Evolutionary conservation across 2,888 invertebrate genomes (phyloP).

Genomic region (Pandemis corylana): DNA sequence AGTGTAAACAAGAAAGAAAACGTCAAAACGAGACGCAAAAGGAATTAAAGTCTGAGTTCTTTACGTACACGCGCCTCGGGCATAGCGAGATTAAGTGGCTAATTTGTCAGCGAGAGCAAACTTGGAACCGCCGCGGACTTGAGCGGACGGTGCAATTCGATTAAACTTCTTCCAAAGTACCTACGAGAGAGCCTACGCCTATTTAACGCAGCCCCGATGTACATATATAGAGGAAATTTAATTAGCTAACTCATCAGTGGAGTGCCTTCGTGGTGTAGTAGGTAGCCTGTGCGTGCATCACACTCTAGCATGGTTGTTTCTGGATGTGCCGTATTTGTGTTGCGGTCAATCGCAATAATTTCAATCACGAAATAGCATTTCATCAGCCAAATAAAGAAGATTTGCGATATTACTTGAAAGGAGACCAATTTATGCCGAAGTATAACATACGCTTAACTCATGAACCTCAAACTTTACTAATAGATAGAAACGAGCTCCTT

Average conservation of each 20-base stretch:
- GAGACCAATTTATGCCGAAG: background rate
- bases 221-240: slow-evolving; percentile 76
- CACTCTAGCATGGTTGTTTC: background rate
- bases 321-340: background rate
- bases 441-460: background rate
- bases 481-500: slow-evolving; percentile 5
- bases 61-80: slow-evolving; percentile 67
- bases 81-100: slow-evolving; percentile 74
- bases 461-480: slow-evolving; percentile 17
- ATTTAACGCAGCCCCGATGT: slow-evolving; percentile 72
- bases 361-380: background rate
- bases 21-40: slow-evolving; percentile 56
- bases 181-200: slow-evolving; percentile 73
- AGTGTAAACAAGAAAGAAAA: slow-evolving; percentile 60
- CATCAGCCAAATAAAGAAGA: background rate
- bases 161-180: slow-evolving; percentile 78
- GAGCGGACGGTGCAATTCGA: slow-evolving; percentile 79
- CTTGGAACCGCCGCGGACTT: slow-evolving; percentile 63
- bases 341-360: background rate
- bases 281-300: slow-evolving; percentile 26
- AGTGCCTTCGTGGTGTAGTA: slow-evolving; percentile 43
- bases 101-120: slow-evolving; percentile 79
- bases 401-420: background rate
- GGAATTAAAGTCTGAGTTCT: slow-evolving; percentile 66
- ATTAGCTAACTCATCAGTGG: slow-evolving; percentile 75